Conservation (phyloP, 1,140 invertebrate species). For the Myzus persicae region DNA sequence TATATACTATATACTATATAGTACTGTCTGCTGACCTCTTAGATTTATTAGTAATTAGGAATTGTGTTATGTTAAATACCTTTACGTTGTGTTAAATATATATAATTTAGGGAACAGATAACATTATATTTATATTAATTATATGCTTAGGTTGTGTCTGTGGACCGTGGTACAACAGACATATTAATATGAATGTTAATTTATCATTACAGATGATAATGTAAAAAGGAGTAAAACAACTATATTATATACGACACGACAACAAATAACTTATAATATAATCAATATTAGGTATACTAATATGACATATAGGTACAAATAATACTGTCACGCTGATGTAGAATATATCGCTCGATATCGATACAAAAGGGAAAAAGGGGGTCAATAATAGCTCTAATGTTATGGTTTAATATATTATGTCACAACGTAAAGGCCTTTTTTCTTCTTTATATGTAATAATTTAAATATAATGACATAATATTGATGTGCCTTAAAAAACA, state of each 20-base stretch:
- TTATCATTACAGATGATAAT: not conserved
- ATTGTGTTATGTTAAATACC: not conserved
- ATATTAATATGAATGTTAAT: not conserved
- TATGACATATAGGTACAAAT: not conserved
- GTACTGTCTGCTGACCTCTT: not conserved
- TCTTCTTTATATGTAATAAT: no score
- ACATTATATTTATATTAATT: not conserved
- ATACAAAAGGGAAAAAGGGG: not conserved
- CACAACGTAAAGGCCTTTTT: no score
- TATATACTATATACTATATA: no score
- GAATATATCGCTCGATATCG: not conserved
- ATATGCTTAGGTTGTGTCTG: not conserved
- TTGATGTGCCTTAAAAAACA: not conserved
- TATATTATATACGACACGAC: not conserved
- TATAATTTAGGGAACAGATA: not conserved
- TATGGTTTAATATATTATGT: no score
- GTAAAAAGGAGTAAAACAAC: not conserved
- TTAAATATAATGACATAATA: no score
- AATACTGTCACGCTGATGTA: not conserved
- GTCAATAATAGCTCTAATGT: not conserved
- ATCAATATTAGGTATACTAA: not conserved
- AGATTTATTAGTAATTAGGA: not conserved
- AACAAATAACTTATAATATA: not conserved
- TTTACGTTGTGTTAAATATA: not conserved
- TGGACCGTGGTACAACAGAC: not conserved